phyloP scores from a whole-genome alignment of 2,113 vertebrate species.

The Rhadina sibilatrix region DNA sequence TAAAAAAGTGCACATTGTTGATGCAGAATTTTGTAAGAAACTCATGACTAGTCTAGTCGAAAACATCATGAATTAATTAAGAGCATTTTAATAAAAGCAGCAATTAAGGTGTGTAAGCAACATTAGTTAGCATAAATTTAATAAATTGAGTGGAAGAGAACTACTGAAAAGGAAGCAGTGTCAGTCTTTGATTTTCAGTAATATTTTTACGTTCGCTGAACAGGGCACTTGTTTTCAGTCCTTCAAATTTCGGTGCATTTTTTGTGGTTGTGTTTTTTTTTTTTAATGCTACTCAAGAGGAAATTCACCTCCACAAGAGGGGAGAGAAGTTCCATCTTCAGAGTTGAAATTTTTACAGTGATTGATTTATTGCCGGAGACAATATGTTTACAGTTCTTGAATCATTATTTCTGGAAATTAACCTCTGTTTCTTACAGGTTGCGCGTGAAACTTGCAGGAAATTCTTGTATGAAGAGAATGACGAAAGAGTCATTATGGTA shows the following conservation, averaged over 20 bases:
- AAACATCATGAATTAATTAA: background rate
- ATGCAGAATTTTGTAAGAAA: background rate
- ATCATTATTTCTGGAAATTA: background rate
- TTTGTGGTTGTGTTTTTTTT: background rate
- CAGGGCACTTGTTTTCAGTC: background rate
- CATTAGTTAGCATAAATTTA: background rate
- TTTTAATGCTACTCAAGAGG: background rate
- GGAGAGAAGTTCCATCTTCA: background rate
- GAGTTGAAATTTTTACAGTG: background rate
- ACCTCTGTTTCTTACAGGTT: constrained; percentile 70
- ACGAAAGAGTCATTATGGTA: constrained; percentile 83
- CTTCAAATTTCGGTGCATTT: background rate
- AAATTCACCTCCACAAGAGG: background rate
- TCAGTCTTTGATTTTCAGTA: background rate
- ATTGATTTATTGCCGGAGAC: background rate
- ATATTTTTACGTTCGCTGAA: background rate
- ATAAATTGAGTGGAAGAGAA: background rate
- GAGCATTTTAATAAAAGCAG: background rate
- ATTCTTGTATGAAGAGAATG: constrained; percentile 79
- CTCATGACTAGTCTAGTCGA: background rate
- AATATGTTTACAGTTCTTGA: background rate
- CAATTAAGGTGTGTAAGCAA: background rate
- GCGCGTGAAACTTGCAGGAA: constrained; percentile 71
- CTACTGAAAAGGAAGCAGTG: background rate
- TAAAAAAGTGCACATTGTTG: background rate